Conservation (phyloP, 2,888 invertebrate genomes). For the Stictocephala bisonia region DNA sequence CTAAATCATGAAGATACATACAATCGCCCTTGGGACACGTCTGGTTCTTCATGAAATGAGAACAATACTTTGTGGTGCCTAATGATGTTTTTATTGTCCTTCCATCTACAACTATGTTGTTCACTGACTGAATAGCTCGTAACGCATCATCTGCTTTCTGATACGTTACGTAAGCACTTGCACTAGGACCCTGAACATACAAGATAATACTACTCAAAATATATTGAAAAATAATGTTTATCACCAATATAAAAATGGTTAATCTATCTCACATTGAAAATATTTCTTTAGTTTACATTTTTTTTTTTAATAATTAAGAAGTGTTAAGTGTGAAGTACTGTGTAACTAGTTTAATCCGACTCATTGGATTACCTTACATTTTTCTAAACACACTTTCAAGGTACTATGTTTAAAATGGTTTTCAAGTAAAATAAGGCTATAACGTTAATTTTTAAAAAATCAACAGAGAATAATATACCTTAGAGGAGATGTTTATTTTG, state of each 20-base stretch:
- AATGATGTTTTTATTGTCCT: slow-evolving; percentile 96
- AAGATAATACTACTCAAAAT: neutral
- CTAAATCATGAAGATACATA: slow-evolving; percentile 99
- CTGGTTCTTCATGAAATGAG: slow-evolving; percentile 98
- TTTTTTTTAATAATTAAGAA: too few relatives aligned
- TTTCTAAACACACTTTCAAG: too few relatives aligned
- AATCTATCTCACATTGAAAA: neutral
- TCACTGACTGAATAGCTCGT: slow-evolving; percentile 96
- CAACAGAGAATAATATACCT: too few relatives aligned
- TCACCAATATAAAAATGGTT: neutral
- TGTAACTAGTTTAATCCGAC: too few relatives aligned
- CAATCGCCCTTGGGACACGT: slow-evolving; percentile 98
- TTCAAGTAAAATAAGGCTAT: too few relatives aligned
- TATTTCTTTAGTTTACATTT: neutral
- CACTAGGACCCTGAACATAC: slow-evolving; percentile 77
- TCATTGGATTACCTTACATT: too few relatives aligned
- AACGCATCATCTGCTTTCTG: slow-evolving; percentile 88
- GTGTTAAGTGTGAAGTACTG: too few relatives aligned
- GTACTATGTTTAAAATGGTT: too few relatives aligned
- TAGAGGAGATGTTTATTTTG: too few relatives aligned
- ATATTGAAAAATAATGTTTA: neutral
- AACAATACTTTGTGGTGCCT: slow-evolving; percentile 99
- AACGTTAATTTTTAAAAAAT: too few relatives aligned
- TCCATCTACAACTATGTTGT: slow-evolving; percentile 96
- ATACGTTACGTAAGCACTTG: slow-evolving; percentile 98